Evolutionary conservation across 2,113 vertebrate species (phyloP).

Genomic region (Neotragus moschatus): DNA sequence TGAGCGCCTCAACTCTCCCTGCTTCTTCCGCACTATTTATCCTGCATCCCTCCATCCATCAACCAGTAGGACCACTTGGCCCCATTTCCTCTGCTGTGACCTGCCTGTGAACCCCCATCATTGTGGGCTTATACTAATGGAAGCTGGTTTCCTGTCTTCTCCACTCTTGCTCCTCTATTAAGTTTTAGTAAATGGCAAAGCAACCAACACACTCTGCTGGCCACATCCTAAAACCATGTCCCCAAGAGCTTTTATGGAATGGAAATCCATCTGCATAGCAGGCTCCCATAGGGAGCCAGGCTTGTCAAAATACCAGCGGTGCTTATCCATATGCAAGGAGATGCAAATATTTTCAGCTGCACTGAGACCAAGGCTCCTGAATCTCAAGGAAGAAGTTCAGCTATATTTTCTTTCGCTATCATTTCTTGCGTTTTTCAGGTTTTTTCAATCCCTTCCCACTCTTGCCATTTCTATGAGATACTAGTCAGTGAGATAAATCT

Average conservation of each 20-base stretch:
- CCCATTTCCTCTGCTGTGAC: not conserved
- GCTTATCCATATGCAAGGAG: not conserved
- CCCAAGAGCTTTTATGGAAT: not conserved
- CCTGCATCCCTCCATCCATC: not conserved
- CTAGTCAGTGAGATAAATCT: not conserved
- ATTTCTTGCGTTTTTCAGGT: not conserved
- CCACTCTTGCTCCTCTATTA: not conserved
- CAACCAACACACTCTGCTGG: not conserved
- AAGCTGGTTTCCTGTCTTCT: not conserved
- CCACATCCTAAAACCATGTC: not conserved
- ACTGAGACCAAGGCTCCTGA: not conserved
- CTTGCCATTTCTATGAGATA: not conserved
- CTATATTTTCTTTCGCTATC: not conserved
- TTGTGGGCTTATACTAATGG: not conserved
- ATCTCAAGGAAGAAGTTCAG: not conserved
- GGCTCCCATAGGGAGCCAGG: not conserved
- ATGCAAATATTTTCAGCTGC: not conserved
- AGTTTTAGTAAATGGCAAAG: not conserved
- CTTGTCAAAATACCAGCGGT: not conserved
- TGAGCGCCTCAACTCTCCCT: not conserved
- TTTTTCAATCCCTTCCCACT: not conserved
- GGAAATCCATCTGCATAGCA: not conserved
- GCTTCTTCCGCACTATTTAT: not conserved
- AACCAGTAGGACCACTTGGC: not conserved
- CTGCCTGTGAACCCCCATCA: accelerated